Conservation (phyloP, 2,888 invertebrate genomes). For the Carterocephalus palaemon region DNA sequence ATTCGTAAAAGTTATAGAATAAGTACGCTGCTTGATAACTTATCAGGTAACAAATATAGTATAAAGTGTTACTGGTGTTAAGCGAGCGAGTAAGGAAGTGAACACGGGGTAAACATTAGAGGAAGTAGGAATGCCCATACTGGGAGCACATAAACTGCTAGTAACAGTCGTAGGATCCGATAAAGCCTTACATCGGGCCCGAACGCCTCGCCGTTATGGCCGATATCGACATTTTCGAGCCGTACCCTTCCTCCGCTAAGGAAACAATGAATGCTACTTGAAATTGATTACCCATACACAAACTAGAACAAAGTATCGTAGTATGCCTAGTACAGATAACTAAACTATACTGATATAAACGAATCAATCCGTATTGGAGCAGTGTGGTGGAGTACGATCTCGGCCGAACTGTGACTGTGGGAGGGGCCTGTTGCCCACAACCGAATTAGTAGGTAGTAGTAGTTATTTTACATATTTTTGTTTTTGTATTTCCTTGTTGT, state of each 20-base stretch:
- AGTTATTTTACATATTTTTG: too few species aligned
- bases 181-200: constrained; percentile 51
- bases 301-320: not conserved
- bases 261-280: constrained; percentile 61
- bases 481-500: too few species aligned
- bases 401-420: too few species aligned
- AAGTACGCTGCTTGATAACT: constrained; percentile 26
- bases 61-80: constrained; percentile 21
- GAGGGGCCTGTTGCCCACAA: too few species aligned
- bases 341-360: too few species aligned
- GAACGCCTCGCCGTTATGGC: constrained; percentile 43
- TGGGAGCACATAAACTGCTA: constrained; percentile 51
- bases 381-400: too few species aligned
- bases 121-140: constrained; percentile 52
- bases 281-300: constrained; percentile 49
- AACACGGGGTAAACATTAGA: constrained; percentile 49
- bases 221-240: constrained; percentile 52
- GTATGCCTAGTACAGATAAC: too few species aligned
- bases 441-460: too few species aligned
- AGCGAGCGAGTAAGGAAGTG: constrained; percentile 35
- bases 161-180: constrained; percentile 57
- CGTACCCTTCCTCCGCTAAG: constrained; percentile 51
- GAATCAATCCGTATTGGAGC: too few species aligned
- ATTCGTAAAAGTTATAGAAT: too few species aligned
- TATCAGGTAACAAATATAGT: constrained; percentile 29